Conservation (phyloP, 2,113 vertebrate genomes). For the Chelonoidis abingdonii region DNA sequence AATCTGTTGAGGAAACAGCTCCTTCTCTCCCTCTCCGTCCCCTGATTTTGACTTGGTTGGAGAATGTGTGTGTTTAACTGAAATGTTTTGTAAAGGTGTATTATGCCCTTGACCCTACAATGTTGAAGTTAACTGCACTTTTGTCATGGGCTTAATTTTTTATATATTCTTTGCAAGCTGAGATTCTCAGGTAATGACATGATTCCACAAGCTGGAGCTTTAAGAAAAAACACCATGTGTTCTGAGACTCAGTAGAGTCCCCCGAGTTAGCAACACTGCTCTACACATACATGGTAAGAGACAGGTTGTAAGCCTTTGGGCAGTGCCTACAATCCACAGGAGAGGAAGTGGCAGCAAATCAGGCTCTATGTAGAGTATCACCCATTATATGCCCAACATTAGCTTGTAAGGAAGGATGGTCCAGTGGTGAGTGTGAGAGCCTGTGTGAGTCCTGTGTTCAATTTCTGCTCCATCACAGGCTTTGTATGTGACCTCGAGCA, state of each 20-base stretch:
- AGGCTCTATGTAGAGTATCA: not conserved
- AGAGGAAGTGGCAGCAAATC: not conserved
- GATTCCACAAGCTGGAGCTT: not conserved
- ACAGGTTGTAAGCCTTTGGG: not conserved
- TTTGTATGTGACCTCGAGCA: not conserved
- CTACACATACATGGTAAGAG: not conserved
- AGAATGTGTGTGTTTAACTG: not conserved
- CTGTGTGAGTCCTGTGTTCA: not conserved
- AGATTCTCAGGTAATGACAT: not conserved
- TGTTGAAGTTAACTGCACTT: not conserved
- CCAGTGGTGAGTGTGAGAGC: not conserved
- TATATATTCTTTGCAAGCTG: not conserved
- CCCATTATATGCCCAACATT: not conserved
- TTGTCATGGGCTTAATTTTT: not conserved
- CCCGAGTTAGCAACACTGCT: not conserved
- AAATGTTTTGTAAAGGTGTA: not conserved
- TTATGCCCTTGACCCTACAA: not conserved
- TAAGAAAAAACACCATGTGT: not conserved
- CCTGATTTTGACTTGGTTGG: not conserved
- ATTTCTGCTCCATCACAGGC: not conserved
- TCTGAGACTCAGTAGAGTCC: not conserved
- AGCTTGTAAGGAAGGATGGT: not conserved
- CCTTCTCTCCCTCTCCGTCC: not conserved
- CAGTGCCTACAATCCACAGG: not conserved
- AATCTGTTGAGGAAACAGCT: not conserved